phyloP scores from a whole-genome alignment of 2,888 invertebrate genomes.

The Tromatobia lineatoria region DNA sequence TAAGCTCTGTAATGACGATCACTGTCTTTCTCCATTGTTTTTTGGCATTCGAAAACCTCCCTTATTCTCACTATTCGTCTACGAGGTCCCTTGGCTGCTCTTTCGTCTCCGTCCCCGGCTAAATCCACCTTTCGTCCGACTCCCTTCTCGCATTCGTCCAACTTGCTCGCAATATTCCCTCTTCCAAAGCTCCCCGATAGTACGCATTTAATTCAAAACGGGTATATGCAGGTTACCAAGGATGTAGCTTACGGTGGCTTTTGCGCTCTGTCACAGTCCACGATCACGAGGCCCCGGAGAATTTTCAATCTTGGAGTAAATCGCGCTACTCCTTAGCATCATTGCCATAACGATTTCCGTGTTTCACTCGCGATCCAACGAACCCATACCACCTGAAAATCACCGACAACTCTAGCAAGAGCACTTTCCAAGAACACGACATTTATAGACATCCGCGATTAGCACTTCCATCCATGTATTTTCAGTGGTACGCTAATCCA shows the following conservation, averaged over 20 bases:
- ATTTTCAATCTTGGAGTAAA: constrained; percentile 63
- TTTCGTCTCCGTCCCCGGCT: constrained; percentile 28
- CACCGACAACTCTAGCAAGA: constrained; percentile 12
- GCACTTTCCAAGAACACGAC: not conserved
- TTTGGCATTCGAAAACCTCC: constrained; percentile 22
- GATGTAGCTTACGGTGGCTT: not conserved
- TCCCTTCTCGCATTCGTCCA: constrained; percentile 34
- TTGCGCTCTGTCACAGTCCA: constrained; percentile 36
- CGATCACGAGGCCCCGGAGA: constrained; percentile 12
- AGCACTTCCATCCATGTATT: not conserved
- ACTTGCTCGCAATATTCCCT: constrained; percentile 7
- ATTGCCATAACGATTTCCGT: constrained; percentile 67
- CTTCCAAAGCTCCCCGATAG: constrained; percentile 13
- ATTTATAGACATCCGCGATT: too few relatives aligned
- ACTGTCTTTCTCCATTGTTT: constrained; percentile 83
- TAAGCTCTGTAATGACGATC: constrained; percentile 83
- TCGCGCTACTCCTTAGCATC: constrained; percentile 57
- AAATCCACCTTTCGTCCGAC: constrained; percentile 15
- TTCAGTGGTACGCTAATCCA: not conserved
- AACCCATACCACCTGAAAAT: constrained; percentile 28
- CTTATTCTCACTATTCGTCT: constrained; percentile 22
- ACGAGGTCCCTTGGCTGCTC: constrained; percentile 10
- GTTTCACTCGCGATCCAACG: constrained; percentile 58
- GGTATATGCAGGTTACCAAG: too few relatives aligned
- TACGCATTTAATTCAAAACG: constrained; percentile 48